Base-by-base conservation (phyloP, 2,888 invertebrate genomes). In the Drosophila rubida region DNA sequence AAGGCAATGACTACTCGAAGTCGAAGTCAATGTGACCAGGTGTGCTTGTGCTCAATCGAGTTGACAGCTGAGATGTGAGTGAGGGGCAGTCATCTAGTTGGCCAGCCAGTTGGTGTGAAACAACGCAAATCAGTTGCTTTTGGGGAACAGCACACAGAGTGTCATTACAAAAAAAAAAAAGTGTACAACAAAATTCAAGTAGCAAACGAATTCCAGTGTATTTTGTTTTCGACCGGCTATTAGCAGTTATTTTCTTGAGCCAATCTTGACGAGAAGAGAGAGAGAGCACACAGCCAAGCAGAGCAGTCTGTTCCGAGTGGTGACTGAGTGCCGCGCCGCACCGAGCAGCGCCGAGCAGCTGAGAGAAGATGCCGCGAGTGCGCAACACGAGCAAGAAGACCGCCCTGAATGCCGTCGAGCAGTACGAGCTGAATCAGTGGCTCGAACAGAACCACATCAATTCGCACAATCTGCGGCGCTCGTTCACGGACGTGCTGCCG, bases 401-500 rank as follows among this genome's bases (percentile, higher is more conserved):
- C 0, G 5, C 58, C 1, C 54, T 78, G 1, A 71, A n/a, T 9
- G 23, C 37, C 0, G 54, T 53, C 7, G 75, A 79, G 14, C 57
- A 72, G n/a, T 69, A 60, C 7, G 78, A 80, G 37, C 37, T 80
- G n/a, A 65, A 64, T 2, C 55, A 63, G 13, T 80, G 79, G 79
- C 64, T 80, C 2, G 60, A 55, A 16, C 41, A 65, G 13, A 46
- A 80, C 14, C 37, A 68, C 0, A 44, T 80, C 0, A 62, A 22
- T 22, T 13, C 75, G 2, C 41, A 16, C 0, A 77, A 69, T 19
- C 94, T 96, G 41, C 93, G 94, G 39, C 93, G 96, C 75, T 96
- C 96, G 87, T 96, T 96, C 89, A 94, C 96, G 13, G 96, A 96
- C 91, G 96, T 94, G 0, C 9, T 61, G 8, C 81, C 77, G 0